Evolutionary conservation across 2,888 invertebrate species (phyloP), one percentile per base, ranked within the genome.

Genomic region (Drosophila birchii): DNA sequence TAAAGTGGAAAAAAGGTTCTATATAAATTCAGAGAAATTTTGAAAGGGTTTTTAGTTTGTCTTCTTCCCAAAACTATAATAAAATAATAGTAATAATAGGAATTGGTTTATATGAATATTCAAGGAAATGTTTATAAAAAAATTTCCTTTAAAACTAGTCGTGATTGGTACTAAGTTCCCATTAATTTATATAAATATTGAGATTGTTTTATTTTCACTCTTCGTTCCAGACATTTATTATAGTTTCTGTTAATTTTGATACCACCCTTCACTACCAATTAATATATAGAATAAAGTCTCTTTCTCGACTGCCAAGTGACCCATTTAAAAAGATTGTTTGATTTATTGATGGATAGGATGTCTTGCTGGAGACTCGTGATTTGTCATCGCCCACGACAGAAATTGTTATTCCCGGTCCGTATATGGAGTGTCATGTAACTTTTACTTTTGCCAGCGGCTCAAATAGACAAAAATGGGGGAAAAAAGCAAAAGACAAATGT

Each of bases 401-500:
- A 58, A 67, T 75, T 73, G 55, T 59, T 56, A 73, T 79, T 71
- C 55, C 59, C 64, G 26, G 20, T 49, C 51, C 49, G 56, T 71
- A 60, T 34, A 72, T 60, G 56, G 43, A 71, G 66, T 56, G 84
- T 88, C 87, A 88, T 88, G 73, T 88, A 86, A 84, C 88, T 88
- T 84, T 84, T 84, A 84, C 83, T 88, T 84, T 86, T 77, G 67
- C 62, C 62, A 60, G 79, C 77, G 56, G 56, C 56, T 41, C 14
- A n/a, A 43, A 32, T 16, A 23, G 23, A 32, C 47, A 29, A 45
- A 86, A 60, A 58, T 34, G 53, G 43, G 71, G 29, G 44, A 23
- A 44, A 73, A 43, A 72, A 58, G 47, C 58, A 75, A 70, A 67
- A 55, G 36, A 29, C 58, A 44, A 60, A 51, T 73, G 76, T 75